Percentiles rank a stretch among this genome's conserved stretches.
Conservation (phyloP, 2,797 vertebrate species). For the Antrozous pallidus region DNA sequence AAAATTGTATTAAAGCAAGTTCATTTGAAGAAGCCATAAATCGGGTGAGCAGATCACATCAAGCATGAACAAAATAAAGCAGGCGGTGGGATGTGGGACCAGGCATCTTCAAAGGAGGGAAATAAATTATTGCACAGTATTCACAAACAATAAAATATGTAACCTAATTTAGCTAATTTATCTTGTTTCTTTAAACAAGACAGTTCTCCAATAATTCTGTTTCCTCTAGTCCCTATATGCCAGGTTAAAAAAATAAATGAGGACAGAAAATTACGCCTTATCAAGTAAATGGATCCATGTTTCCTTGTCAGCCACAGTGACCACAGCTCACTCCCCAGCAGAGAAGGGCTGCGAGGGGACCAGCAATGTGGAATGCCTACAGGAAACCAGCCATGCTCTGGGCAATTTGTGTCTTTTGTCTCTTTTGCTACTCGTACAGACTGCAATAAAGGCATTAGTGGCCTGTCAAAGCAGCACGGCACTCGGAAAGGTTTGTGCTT, state of each 20-base stretch:
- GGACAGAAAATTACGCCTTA: not conserved
- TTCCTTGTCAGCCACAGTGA: not conserved
- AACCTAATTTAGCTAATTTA: slow-evolving; percentile 58
- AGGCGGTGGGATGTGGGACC: slow-evolving; percentile 9
- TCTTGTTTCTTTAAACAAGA: slow-evolving; percentile 61
- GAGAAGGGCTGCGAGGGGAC: not conserved
- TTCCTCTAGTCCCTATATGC: slow-evolving; percentile 6
- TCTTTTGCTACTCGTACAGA: not conserved
- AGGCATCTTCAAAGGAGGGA: slow-evolving; percentile 54
- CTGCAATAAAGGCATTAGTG: not conserved
- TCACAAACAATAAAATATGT: slow-evolving; percentile 50
- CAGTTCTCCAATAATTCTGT: slow-evolving; percentile 36
- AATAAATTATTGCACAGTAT: slow-evolving; percentile 55
- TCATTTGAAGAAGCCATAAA: slow-evolving; percentile 62
- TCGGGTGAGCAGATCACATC: slow-evolving; percentile 58
- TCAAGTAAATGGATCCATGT: not conserved
- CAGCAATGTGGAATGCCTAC: rapidly evolving
- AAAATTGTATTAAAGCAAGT: slow-evolving; percentile 74
- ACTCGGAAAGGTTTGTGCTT: not conserved
- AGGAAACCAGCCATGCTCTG: too few relatives aligned
- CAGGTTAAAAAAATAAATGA: slow-evolving; percentile 18
- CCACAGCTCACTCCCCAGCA: not conserved
- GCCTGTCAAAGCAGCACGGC: not conserved
- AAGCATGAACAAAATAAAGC: slow-evolving; percentile 51
- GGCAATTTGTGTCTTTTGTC: too few relatives aligned